A percentile compares a stretch with the other conserved stretches of the same genome.
These are phyloP conservation scores for Oryzias celebensis DNA, from an alignment of 2,113 vertebrate species.

Conservation along the genomic window DNA sequence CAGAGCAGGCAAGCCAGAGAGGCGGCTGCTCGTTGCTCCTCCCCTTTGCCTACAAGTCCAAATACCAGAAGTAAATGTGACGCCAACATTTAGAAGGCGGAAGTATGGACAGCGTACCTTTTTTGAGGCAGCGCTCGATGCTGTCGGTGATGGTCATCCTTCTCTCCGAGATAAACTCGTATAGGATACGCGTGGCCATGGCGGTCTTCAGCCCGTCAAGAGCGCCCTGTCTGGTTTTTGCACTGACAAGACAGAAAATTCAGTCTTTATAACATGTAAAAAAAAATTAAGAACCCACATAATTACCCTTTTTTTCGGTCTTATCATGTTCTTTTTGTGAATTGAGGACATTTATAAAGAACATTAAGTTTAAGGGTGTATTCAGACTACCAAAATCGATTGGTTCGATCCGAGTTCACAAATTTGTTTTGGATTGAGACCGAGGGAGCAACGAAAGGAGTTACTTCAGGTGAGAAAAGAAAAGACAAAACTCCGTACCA, in stretches of 20 bases:
- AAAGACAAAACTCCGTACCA: no score
- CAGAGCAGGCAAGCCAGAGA: conserved; percentile 91
- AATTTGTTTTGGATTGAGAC: no score
- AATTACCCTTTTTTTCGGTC: no score
- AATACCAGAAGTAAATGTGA: not conserved
- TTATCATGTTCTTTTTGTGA: no score
- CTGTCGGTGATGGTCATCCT: conserved; percentile 96
- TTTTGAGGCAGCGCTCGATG: conserved; percentile 96
- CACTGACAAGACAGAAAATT: conserved; percentile 67
- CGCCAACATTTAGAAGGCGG: not conserved
- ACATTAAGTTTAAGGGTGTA: no score
- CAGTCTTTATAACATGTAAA: no score
- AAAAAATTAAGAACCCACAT: no score
- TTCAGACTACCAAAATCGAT: no score
- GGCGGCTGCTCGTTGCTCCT: conserved; percentile 90
- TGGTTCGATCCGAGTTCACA: no score
- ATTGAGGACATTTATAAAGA: no score
- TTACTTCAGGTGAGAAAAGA: no score
- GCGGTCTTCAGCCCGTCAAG: conserved; percentile 91
- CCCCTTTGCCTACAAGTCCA: conserved; percentile 84
- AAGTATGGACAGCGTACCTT: conserved; percentile 79
- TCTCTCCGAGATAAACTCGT: conserved; percentile 92
- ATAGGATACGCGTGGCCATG: conserved; percentile 91
- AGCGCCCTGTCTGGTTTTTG: conserved; percentile 92
- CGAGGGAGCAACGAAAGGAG: no score